Conservation (phyloP, 2,113 vertebrate species). For the Nematolebias whitei region DNA sequence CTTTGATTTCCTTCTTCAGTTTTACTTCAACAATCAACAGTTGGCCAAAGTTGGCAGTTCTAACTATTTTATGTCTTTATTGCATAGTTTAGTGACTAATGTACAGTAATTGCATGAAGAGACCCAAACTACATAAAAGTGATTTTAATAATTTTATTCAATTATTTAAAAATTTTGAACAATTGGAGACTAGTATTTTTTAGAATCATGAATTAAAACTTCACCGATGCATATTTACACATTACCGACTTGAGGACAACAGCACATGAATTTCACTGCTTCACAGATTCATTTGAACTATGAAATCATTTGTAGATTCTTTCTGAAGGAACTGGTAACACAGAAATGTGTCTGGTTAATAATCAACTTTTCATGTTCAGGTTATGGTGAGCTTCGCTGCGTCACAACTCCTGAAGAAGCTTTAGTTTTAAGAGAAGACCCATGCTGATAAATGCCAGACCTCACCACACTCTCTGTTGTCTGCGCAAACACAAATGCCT, state of each 20-base stretch:
- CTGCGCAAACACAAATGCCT: slow-evolving; percentile 86
- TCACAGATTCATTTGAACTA: neutral
- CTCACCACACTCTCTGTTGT: slow-evolving; percentile 79
- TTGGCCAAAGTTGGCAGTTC: no score
- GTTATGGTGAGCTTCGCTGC: slow-evolving; percentile 69
- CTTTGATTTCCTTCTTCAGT: slow-evolving; percentile 53
- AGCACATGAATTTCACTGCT: neutral
- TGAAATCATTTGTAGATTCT: neutral
- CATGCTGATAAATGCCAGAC: slow-evolving; percentile 86
- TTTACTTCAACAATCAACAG: slow-evolving; percentile 55
- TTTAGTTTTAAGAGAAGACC: slow-evolving; percentile 75
- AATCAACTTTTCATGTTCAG: slow-evolving; percentile 38
- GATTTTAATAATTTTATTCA: no score
- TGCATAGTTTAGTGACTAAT: no score
- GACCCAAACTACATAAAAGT: no score
- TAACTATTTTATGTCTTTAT: no score
- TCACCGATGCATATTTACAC: neutral
- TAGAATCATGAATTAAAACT: no score
- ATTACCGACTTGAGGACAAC: no score
- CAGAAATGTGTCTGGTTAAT: no score
- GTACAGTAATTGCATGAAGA: no score
- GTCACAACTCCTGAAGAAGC: slow-evolving; percentile 71
- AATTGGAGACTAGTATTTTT: no score
- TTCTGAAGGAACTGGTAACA: no score
- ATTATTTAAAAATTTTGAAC: no score